Evolutionary conservation across 1,140 invertebrate species (phyloP).

Genomic region (Eriosoma lanigerum): DNA sequence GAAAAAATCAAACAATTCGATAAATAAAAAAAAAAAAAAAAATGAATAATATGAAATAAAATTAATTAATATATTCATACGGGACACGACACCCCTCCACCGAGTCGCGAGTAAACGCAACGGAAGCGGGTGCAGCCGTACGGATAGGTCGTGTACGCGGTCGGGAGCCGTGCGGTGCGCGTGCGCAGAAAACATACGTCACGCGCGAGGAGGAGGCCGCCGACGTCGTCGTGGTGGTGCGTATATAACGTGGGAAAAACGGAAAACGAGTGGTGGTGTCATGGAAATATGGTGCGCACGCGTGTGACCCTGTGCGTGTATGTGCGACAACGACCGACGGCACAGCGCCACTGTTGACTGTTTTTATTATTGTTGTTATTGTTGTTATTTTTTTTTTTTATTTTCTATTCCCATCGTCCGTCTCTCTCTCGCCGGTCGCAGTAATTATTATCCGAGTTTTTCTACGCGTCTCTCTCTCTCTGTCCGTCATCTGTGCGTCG

Average conservation of each 20-base stretch:
- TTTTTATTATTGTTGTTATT: slow-evolving; percentile 49
- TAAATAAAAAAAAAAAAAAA: too few species aligned
- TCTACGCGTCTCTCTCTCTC: not conserved
- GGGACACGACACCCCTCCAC: too few species aligned
- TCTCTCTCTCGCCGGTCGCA: not conserved
- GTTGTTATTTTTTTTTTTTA: slow-evolving; percentile 33
- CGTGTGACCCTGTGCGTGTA: not conserved
- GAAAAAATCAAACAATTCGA: too few species aligned
- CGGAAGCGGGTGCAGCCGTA: not conserved
- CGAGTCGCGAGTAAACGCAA: not conserved
- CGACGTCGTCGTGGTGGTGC: too few species aligned
- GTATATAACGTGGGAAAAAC: too few species aligned
- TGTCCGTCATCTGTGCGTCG: not conserved
- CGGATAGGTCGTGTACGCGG: not conserved
- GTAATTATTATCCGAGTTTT: not conserved
- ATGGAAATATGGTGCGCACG: not conserved
- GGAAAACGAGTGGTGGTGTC: not conserved
- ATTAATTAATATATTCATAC: too few species aligned
- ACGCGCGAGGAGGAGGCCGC: not conserved
- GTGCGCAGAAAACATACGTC: not conserved
- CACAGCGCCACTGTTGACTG: slow-evolving; percentile 47
- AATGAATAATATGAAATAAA: too few species aligned
- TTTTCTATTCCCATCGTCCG: not conserved
- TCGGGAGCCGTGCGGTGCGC: not conserved
- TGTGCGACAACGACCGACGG: not conserved